Evolutionary conservation across 2,888 invertebrate genomes (phyloP).

Genomic region (Tachina fera): DNA sequence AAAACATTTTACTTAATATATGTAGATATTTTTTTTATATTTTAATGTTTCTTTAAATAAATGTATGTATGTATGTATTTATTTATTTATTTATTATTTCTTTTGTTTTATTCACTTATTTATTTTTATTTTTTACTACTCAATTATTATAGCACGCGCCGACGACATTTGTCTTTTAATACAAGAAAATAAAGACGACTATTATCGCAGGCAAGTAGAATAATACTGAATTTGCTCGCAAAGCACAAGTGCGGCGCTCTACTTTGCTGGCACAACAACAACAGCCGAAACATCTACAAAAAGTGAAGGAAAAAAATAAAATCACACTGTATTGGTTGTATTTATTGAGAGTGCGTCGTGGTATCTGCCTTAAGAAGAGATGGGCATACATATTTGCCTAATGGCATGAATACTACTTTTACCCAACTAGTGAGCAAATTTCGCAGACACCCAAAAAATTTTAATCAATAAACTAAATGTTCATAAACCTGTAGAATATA

Average conservation of each 20-base stretch:
- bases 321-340: constrained; percentile 49
- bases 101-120: constrained; percentile 22
- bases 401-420: constrained; percentile 14
- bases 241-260: constrained; percentile 70
- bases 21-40: constrained; percentile 26
- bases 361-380: constrained; percentile 56
- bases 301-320: constrained; percentile 32
- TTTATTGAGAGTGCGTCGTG: constrained; percentile 62
- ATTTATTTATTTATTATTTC: constrained; percentile 2
- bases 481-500: constrained; percentile 18
- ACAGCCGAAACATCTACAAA: constrained; percentile 15
- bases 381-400: constrained; percentile 29
- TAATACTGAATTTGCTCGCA: constrained; percentile 71
- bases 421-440: constrained; percentile 19
- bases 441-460: constrained; percentile 30
- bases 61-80: too few species aligned
- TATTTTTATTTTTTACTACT: constrained; percentile 34
- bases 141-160: constrained; percentile 57
- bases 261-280: constrained; percentile 53
- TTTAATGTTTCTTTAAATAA: constrained; percentile 12
- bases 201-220: constrained; percentile 73
- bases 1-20: constrained; percentile 39
- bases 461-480: constrained; percentile 37
- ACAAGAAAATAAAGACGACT: constrained; percentile 64
- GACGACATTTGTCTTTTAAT: constrained; percentile 37